Evolutionary conservation across 2,797 vertebrate genomes (phyloP).

Genomic region (Sphenodon punctatus): DNA sequence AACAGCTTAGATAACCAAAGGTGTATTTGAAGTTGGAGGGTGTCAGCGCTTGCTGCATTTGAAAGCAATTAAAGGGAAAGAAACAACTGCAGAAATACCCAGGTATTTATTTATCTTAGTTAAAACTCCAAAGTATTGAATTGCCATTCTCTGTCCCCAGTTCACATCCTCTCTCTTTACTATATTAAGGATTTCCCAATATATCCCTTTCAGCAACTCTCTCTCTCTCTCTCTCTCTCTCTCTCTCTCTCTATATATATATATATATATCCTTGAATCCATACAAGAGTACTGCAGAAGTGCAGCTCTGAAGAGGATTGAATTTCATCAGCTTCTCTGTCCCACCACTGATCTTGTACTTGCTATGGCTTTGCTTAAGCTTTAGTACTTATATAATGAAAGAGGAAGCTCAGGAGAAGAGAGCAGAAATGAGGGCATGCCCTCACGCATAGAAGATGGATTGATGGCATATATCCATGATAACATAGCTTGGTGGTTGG

Average conservation of each 20-base stretch:
- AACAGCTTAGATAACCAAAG: fast-evolving
- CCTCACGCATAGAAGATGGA: no score
- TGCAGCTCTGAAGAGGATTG: neutral
- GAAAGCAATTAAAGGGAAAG: neutral
- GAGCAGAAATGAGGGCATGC: no score
- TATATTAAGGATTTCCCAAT: neutral
- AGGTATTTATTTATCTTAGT: neutral
- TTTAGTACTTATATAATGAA: neutral
- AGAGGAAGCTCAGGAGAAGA: no score
- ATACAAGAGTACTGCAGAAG: neutral
- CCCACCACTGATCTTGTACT: neutral
- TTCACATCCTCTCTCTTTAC: neutral
- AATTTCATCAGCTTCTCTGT: neutral
- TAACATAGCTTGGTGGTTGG: no score
- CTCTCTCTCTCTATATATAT: no score
- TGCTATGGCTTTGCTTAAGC: neutral
- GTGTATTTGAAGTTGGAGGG: neutral
- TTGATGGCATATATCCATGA: no score
- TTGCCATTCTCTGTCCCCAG: neutral
- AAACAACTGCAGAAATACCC: neutral
- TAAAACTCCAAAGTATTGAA: neutral
- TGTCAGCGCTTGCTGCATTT: neutral
- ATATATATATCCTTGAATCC: neutral
- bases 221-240: no score
- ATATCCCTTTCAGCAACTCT: neutral